Evolutionary conservation across 2,888 invertebrate species (phyloP).

Genomic region (Drosophila pseudotalamancana): DNA sequence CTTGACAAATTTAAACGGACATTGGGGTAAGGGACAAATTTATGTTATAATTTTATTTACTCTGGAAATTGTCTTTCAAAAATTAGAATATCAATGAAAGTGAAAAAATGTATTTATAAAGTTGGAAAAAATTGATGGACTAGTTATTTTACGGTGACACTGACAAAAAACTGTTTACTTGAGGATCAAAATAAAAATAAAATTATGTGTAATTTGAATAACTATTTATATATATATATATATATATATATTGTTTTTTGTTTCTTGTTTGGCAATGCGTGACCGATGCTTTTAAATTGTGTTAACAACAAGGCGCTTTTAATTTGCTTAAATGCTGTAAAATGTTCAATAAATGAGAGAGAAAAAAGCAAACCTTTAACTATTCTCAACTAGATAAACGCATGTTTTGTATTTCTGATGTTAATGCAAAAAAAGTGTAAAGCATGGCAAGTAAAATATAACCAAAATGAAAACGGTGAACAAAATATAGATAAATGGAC

Average conservation of each 20-base stretch:
- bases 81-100: not conserved
- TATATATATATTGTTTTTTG: not conserved
- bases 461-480: slow-evolving; percentile 29
- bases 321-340: slow-evolving; percentile 59
- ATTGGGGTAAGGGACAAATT: too few relatives aligned
- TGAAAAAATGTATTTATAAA: not conserved
- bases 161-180: slow-evolving; percentile 42
- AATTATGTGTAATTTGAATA: slow-evolving; percentile 54
- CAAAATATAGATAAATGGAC: slow-evolving; percentile 18
- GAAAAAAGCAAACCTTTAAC: slow-evolving; percentile 55
- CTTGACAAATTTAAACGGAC: too few relatives aligned
- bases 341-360: slow-evolving; percentile 22
- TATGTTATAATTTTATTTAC: not conserved
- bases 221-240: slow-evolving; percentile 8
- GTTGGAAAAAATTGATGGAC: slow-evolving; percentile 12
- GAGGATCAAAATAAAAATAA: slow-evolving; percentile 26
- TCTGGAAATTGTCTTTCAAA: slow-evolving; percentile 12
- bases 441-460: slow-evolving; percentile 64
- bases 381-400: slow-evolving; percentile 65
- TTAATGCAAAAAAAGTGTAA: slow-evolving; percentile 65
- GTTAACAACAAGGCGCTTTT: slow-evolving; percentile 69
- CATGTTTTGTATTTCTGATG: slow-evolving; percentile 58
- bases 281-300: slow-evolving; percentile 74
- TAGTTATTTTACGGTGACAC: slow-evolving; percentile 46
- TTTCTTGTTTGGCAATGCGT: slow-evolving; percentile 68